Evolutionary conservation across 2,888 invertebrate genomes (phyloP).

Genomic region (Allacma fusca): DNA sequence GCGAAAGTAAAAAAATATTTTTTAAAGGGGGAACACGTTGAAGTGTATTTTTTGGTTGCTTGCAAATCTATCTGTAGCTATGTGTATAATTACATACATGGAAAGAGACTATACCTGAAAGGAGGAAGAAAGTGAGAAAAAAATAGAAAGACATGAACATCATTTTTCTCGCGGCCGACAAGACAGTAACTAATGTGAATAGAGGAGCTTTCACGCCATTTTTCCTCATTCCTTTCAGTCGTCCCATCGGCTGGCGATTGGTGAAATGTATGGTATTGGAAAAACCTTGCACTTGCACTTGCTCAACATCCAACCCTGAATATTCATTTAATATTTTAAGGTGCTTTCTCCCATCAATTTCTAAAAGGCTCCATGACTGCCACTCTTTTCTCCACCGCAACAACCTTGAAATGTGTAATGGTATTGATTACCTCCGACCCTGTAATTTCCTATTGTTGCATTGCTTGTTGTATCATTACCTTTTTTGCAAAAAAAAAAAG

Average conservation of each 20-base stretch:
- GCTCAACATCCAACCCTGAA: too few species aligned
- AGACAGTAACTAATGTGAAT: slow-evolving; percentile 48
- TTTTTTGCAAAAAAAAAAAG: too few species aligned
- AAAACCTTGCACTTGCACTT: too few species aligned
- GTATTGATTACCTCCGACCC: too few species aligned
- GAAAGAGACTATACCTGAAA: background rate
- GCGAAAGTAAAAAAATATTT: background rate
- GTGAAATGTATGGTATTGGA: too few species aligned
- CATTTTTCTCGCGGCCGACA: slow-evolving; percentile 44
- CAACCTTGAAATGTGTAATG: too few species aligned
- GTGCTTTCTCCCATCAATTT: too few species aligned
- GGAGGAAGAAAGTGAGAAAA: background rate
- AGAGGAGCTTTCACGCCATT: slow-evolving; percentile 35
- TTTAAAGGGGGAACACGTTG: background rate
- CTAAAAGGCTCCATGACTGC: too few species aligned
- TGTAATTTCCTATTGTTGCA: too few species aligned
- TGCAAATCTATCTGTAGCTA: background rate
- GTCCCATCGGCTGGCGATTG: background rate
- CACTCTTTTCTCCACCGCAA: too few species aligned
- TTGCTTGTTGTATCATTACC: too few species aligned
- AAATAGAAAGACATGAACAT: slow-evolving; percentile 37
- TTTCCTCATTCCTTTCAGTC: background rate
- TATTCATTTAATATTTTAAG: too few species aligned
- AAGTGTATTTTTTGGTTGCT: background rate
- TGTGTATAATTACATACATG: background rate